These are phyloP conservation scores for Harpegnathos saltator DNA, from an alignment of 1,140 invertebrate genomes.

Conservation along the genomic window DNA sequence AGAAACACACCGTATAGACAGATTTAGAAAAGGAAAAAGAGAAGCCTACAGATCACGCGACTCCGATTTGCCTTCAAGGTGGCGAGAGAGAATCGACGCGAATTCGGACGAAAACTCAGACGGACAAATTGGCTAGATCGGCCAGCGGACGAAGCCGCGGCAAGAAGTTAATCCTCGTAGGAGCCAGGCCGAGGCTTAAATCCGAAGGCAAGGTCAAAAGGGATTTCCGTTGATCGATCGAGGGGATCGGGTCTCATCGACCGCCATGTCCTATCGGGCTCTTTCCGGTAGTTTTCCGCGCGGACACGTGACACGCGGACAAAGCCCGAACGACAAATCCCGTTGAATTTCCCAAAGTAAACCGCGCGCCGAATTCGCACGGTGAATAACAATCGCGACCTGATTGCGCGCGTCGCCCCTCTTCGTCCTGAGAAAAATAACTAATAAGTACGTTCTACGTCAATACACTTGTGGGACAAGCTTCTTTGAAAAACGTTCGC, in stretches of 20 bases:
- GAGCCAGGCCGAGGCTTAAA: constrained; percentile 61
- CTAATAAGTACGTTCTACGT: background rate
- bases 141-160: constrained; percentile 62
- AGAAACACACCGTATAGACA: constrained; percentile 25
- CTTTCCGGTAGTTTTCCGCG: constrained; percentile 14
- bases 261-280: constrained; percentile 18
- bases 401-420: background rate
- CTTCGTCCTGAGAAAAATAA: background rate
- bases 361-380: background rate
- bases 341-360: background rate
- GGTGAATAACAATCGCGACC: background rate
- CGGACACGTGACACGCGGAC: constrained; percentile 9
- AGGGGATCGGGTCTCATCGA: constrained; percentile 63
- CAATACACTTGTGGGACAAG: background rate
- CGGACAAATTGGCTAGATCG: constrained; percentile 76
- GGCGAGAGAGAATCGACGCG: constrained; percentile 61
- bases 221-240: constrained; percentile 74
- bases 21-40: background rate
- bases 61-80: constrained; percentile 34
- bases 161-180: constrained; percentile 72
- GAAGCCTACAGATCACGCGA: background rate
- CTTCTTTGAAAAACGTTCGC: background rate
- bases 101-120: constrained; percentile 69
- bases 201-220: constrained; percentile 51
- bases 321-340: constrained; percentile 47